Base-by-base conservation (phyloP, 2,888 invertebrate genomes). In the Drosophila barbarae region DNA sequence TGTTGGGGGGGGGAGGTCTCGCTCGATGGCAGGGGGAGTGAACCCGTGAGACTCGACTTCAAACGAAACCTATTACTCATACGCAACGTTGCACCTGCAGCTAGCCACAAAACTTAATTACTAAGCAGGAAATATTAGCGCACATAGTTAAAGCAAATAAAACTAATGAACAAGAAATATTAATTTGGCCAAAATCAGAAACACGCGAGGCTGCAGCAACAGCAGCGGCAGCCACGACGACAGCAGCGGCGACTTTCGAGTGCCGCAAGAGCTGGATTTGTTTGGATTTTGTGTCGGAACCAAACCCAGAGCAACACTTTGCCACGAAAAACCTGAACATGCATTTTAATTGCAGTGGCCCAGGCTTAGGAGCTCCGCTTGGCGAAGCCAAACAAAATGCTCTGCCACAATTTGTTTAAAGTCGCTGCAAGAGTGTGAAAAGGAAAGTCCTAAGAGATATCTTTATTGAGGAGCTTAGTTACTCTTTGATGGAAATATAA, bases 141-240 rank as follows among this genome's bases (percentile, higher is more conserved):
- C 69, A 49, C 57, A 66, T 54, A 63, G 51, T 51, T 56, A 61
- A 83, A 81, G 84, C 67, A 84, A 79, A 79, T 72, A 79, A 71
- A 83, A 80, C 75, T 83, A 79, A 83, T 83, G 84, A 83, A 83
- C 84, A 75, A 74, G 81, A 80, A 80, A 79, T 83, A 79, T 79
- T 73, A 77, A 77, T 84, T 83, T 79, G 61, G 46, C 64, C 64
- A 67, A 74, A 77, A 71, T 61, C 53, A 65, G 54, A 78, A 69
- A 67, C 73, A 78, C 70, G 66, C 64, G 63, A 58, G 34, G 39
- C 63, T 54, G 60, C 58, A 65, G 67, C 77, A 73, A 15, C 63
- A 23, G 23, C 23, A 23, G 21, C 21, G 3, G 65, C 77, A 73
- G 28, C 44, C 12, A 18, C 46, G 18, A 46, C 15, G 51, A 63